Conservation (phyloP, 2,888 invertebrate genomes). For the Girardia tigrina region DNA sequence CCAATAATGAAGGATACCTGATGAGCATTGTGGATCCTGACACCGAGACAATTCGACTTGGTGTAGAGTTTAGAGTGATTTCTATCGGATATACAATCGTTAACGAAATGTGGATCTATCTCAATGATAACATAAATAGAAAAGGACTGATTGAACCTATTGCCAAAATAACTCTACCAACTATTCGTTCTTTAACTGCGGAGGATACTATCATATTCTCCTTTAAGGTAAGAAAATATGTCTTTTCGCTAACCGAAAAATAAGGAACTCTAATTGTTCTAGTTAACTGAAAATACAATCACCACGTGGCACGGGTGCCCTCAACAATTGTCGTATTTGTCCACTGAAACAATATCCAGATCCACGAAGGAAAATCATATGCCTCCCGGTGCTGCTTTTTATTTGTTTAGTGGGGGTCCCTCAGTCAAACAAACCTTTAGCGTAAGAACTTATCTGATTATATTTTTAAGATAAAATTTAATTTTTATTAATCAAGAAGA, state of each 20-base stretch:
- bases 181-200: background rate
- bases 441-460: background rate
- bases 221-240: background rate
- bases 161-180: background rate
- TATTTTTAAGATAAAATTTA: background rate
- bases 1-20: background rate
- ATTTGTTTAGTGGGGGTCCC: background rate
- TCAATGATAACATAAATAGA: background rate
- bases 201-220: background rate
- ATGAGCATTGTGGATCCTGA: background rate
- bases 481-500: background rate
- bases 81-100: background rate
- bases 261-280: background rate
- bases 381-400: background rate
- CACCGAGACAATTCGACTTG: background rate
- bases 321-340: background rate
- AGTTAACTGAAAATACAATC: background rate
- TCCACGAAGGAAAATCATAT: background rate
- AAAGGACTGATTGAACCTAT: background rate
- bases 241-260: too few species aligned
- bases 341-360: background rate
- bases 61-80: background rate
- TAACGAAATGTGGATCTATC: background rate
- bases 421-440: background rate
- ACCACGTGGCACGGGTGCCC: background rate